A percentile compares a stretch with the other conserved stretches of the same genome.
Conservation (phyloP, 1,140 invertebrate genomes). For the Sycophila sp. region DNA sequence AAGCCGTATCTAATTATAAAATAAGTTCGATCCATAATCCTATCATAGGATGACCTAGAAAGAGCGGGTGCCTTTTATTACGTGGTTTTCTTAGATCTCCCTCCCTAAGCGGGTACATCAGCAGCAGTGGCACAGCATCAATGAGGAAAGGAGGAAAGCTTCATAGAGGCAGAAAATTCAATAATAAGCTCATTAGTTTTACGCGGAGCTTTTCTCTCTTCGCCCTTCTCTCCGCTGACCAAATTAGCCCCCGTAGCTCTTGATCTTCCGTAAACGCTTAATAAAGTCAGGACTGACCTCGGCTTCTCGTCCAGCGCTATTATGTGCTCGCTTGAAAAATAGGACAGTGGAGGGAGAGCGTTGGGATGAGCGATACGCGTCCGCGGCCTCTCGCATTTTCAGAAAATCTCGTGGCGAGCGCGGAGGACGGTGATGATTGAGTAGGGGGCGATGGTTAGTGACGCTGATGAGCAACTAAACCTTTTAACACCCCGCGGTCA, state of each 20-base stretch:
- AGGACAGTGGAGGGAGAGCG: constrained; percentile 3
- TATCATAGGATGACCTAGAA: constrained; percentile 44
- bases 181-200: constrained; percentile 54
- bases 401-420: background rate
- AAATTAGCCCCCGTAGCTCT: constrained; percentile 42
- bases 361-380: background rate
- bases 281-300: constrained; percentile 41
- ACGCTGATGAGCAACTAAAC: no score
- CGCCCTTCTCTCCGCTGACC: constrained; percentile 16
- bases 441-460: no score
- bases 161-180: constrained; percentile 45
- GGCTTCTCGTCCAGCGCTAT: no score
- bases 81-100: constrained; percentile 11
- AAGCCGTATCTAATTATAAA: background rate
- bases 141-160: background rate
- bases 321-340: constrained; percentile 29
- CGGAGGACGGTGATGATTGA: background rate
- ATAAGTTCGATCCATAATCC: constrained; percentile 15
- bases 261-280: constrained; percentile 40
- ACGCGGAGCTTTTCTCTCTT: constrained; percentile 5
- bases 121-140: background rate
- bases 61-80: constrained; percentile 26
- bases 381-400: background rate
- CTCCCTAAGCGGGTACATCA: background rate
- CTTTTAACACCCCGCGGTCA: no score